Conservation (phyloP, 2,113 vertebrate genomes). For the Psettodes erumei region DNA sequence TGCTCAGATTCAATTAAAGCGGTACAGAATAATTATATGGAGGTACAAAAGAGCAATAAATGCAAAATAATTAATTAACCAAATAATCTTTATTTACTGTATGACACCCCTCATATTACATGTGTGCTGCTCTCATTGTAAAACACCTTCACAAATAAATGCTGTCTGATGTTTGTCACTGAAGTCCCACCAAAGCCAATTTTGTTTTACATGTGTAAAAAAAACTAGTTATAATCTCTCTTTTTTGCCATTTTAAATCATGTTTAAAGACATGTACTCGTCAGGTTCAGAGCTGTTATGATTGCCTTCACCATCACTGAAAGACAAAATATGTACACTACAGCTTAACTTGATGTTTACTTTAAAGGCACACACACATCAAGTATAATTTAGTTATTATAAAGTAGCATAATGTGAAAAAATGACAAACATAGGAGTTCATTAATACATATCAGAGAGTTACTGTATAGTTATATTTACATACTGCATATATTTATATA, state of each 20-base stretch:
- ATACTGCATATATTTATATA: no score
- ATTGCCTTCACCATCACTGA: conserved; percentile 8
- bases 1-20: conserved; percentile 98
- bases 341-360: conserved; percentile 24
- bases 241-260: conserved; percentile 19
- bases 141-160: conserved; percentile 75
- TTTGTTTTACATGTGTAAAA: conserved; percentile 1
- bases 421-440: neutral
- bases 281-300: conserved; percentile 19
- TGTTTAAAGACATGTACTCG: conserved; percentile 19
- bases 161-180: conserved; percentile 16
- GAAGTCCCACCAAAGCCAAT: neutral
- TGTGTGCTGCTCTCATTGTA: conserved; percentile 89
- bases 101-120: conserved; percentile 87
- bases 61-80: conserved; percentile 98
- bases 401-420: neutral
- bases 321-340: conserved; percentile 17
- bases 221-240: conserved; percentile 1
- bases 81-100: conserved; percentile 95
- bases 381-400: neutral
- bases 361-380: neutral
- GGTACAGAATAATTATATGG: conserved; percentile 93
- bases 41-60: conserved; percentile 97
- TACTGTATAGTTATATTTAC: no score
- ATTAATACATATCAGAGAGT: neutral